A percentile compares a stretch with the other conserved stretches of the same genome.
Evolutionary conservation across 2,888 invertebrate genomes (phyloP).

Genomic region (Caenorhabditis imperialis): DNA sequence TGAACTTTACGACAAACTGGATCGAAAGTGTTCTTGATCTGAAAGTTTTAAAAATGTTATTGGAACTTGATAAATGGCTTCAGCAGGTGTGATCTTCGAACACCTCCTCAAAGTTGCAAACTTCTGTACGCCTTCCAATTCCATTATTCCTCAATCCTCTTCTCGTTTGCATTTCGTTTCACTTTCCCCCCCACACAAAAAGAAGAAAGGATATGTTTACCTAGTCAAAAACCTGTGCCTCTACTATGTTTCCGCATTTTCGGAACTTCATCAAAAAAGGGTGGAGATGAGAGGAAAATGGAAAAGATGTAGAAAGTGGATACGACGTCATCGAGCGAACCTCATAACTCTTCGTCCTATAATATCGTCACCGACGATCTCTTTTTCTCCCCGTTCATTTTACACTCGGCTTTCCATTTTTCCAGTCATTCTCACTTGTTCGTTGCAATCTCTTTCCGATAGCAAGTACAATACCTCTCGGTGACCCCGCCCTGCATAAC

Average conservation of each 20-base stretch:
- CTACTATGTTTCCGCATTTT: constrained; percentile 28
- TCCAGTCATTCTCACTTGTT: constrained; percentile 31
- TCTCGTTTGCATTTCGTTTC: constrained; percentile 34
- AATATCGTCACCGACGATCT: constrained; percentile 50
- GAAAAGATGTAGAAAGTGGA: constrained; percentile 2
- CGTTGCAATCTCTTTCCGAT: constrained; percentile 5
- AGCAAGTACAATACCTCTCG: constrained; percentile 40
- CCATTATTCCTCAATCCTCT: constrained; percentile 32
- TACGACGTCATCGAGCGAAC: constrained; percentile 37
- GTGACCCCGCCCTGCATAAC: constrained; percentile 42
- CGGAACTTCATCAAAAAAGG: constrained; percentile 25
- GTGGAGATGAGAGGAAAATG: constrained; percentile 6
- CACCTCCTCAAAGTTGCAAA: constrained; percentile 35
- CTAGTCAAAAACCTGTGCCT: constrained; percentile 40
- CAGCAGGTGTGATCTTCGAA: too few relatives aligned
- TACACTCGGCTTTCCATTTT: constrained; percentile 30
- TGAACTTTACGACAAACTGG: too few relatives aligned
- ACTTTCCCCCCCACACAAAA: constrained; percentile 15
- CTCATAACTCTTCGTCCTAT: constrained; percentile 48
- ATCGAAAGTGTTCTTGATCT: too few relatives aligned
- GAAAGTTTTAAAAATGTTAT: too few relatives aligned
- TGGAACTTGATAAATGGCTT: too few relatives aligned
- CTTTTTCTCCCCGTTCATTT: constrained; percentile 25
- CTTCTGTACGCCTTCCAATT: not conserved
- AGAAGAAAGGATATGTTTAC: constrained; percentile 47